These are phyloP conservation scores for Emydura subglobosa DNA, from an alignment of 2,113 vertebrate species.

Conservation along the genomic window DNA sequence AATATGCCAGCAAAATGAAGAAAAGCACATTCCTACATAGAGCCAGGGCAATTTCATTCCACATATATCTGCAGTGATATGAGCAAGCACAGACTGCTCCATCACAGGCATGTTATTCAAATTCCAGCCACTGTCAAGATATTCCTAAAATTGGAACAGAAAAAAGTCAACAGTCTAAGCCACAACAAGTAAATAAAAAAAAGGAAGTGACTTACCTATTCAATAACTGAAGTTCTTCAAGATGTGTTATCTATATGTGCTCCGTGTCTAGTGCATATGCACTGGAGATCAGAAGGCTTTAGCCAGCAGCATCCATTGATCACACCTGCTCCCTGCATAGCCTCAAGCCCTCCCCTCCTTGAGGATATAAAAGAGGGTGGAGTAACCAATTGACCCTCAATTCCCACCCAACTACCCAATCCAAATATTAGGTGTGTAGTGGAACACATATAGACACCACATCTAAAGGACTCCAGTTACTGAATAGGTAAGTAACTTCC, in stretches of 20 bases:
- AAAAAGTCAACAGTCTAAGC: neutral
- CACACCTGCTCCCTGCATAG: too few species aligned
- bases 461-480: neutral
- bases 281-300: neutral
- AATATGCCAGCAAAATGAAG: slow-evolving; percentile 99
- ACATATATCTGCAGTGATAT: slow-evolving; percentile 97
- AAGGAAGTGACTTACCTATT: neutral
- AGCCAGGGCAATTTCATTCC: slow-evolving; percentile 99
- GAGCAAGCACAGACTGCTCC: slow-evolving; percentile 95
- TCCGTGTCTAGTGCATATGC: neutral
- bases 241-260: neutral
- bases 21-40: slow-evolving; percentile 99
- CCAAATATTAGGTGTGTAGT: neutral
- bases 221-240: neutral
- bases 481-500: neutral
- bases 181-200: neutral
- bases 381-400: neutral
- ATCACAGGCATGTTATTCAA: slow-evolving; percentile 99
- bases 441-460: neutral
- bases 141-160: slow-evolving; percentile 84
- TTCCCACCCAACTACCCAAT: neutral
- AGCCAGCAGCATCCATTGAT: too few species aligned
- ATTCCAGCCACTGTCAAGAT: slow-evolving; percentile 97
- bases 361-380: neutral
- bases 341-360: neutral